Evolutionary conservation across 2,888 invertebrate genomes (phyloP), one percentile per base, ranked within the genome.

Genomic region (Phyto melanocephala): DNA sequence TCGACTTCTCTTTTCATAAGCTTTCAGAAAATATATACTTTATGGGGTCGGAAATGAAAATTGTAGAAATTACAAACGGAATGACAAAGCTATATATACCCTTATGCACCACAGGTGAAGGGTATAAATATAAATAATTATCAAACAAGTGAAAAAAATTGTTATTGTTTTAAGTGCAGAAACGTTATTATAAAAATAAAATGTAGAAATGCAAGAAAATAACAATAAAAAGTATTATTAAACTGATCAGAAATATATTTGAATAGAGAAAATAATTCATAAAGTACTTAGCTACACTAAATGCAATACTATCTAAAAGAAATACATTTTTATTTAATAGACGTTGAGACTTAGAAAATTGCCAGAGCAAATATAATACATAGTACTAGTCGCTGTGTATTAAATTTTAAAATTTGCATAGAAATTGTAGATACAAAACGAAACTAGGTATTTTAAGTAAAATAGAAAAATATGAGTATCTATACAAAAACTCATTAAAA

Each of bases 121-220:
- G n/a, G n/a, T n/a, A n/a, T n/a, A n/a, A n/a, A n/a, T n/a, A n/a
- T n/a, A n/a, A n/a, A n/a, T n/a, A 72, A 74, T 62, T 65, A 77
- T 45, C 45, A 68, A 70, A 77, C 60, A 77, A 54, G 45, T 24
- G 45, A 68, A 42, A 67, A 68, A 47, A n/a, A n/a, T 62, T 47
- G 63, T n/a, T 17, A 56, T 70, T 50, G 54, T 76, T 62, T 58
- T 13, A 45, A 56, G 17, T 56, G 56, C 13, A 54, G 40, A 67
- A 52, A 79, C 5, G 15, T 54, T 56, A 1, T n/a, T 47, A 40
- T 37, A 52, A 42, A 75, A 63, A 33, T 62, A 56, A 71, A 65
- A 62, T 22, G 45, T 65, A 70, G 28, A 28, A 28, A 28, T 28
- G 28, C 28, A 28, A n/a, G n/a, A n/a, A n/a, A n/a, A n/a, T n/a